Evolutionary conservation across 2,113 vertebrate species (phyloP), one percentile per base, ranked within the genome.

Genomic region (Blennius ocellaris): DNA sequence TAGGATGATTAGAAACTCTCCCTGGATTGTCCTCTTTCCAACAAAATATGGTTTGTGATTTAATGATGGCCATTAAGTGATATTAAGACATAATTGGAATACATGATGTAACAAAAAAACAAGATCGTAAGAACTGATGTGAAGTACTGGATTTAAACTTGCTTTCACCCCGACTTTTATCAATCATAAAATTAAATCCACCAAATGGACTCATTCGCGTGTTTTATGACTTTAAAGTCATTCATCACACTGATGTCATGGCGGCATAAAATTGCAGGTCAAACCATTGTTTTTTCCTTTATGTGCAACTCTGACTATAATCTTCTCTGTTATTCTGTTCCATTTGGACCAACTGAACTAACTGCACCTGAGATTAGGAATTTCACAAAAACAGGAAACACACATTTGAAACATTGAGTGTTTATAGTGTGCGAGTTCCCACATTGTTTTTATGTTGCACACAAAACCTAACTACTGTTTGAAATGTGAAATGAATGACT

Each of bases 21-120:
- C 17, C 12, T 39, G 30, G 14, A 36, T 8, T 41, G 45, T 48
- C 50, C 8, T 61, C 51, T 11, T 51, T 51, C 7, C 6, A 58
- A 68, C 80, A 80, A 16, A 21, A 45, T 43, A 61, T 45, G 66
- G 54, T 48, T 53, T 69, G 62, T 71, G 16, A 53, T 50, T 62
- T 76, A 78, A 83, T 81, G 53, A 65, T 53, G 64, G 40, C 11
- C 44, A 85, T 82, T 80, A 73, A 51, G 45, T 58, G 41, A 64
- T 43, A 77, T 85, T 85, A 76, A 49, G 15, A 68, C 69, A 36
- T 66, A 58, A 50, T 69, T 15, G 39, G n/a, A 12, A 64, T 53
- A 56, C 54, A n/a, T 78, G 67, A 82, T 75, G 71, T 40, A 82
- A 86, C 47, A 39, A 16, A 39, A 11, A 36, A 43, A 56, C 53